Conservation (phyloP, 2,888 invertebrate species). For the Thereva unica region DNA sequence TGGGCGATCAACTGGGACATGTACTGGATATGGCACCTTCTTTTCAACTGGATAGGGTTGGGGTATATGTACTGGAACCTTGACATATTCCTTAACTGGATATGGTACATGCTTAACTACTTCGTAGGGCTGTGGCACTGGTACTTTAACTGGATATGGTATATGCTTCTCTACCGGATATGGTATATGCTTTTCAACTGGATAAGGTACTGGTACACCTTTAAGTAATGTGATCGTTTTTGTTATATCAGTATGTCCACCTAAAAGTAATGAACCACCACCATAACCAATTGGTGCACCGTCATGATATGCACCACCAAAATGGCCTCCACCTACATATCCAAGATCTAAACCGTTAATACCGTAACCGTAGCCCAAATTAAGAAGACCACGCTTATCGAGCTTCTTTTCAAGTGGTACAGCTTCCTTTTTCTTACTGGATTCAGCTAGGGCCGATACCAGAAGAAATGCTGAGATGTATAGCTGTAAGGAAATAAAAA, state of each 20-base stretch:
- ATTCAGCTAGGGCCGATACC: constrained; percentile 69
- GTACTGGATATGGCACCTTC: constrained; percentile 63
- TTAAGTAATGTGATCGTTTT: constrained; percentile 75
- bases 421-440: constrained; percentile 66
- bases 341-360: constrained; percentile 75
- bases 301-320: constrained; percentile 61
- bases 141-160: constrained; percentile 58
- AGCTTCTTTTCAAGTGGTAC: constrained; percentile 74
- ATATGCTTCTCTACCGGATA: constrained; percentile 69
- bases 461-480: constrained; percentile 75
- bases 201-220: constrained; percentile 73
- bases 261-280: constrained; percentile 53
- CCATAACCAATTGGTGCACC: constrained; percentile 55
- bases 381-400: constrained; percentile 79
- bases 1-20: constrained; percentile 67
- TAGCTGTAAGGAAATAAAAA: constrained; percentile 61
- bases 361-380: constrained; percentile 80
- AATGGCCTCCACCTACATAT: constrained; percentile 68
- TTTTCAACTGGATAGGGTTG: constrained; percentile 66
- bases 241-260: constrained; percentile 63
- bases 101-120: constrained; percentile 65
- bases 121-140: constrained; percentile 52
- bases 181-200: constrained; percentile 70
- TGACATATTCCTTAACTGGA: constrained; percentile 67
- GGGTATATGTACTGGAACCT: constrained; percentile 67